phyloP scores from a whole-genome alignment of 1,140 invertebrate genomes.

The Leptopilina boulardi region DNA sequence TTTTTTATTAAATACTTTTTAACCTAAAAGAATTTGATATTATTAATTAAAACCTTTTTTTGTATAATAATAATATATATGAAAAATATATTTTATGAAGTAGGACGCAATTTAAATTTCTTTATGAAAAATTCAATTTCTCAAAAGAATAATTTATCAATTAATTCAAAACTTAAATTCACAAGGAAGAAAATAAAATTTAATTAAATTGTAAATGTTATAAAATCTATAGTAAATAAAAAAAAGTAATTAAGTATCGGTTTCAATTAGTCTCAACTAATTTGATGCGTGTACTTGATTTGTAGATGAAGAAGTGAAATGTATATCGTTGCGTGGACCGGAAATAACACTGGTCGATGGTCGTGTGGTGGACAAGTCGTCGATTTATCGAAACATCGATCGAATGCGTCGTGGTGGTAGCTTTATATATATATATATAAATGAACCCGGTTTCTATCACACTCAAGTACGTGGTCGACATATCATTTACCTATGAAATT shows the following conservation, averaged over 20 bases:
- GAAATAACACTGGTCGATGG: background rate
- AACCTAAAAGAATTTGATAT: no score
- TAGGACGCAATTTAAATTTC: no score
- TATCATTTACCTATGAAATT: slow-evolving; percentile 56
- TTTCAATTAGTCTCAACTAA: background rate
- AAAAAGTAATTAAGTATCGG: background rate
- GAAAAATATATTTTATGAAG: no score
- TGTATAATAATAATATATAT: no score
- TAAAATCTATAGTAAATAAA: background rate
- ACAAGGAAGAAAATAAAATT: background rate
- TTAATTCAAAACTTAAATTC: no score
- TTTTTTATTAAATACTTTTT: no score
- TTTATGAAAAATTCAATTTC: no score
- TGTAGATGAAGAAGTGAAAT: background rate
- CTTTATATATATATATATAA: no score
- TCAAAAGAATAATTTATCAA: no score
- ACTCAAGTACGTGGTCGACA: slow-evolving; percentile 39
- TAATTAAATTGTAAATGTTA: background rate
- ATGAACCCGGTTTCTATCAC: background rate
- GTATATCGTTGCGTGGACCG: background rate
- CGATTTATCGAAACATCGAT: slow-evolving; percentile 8
- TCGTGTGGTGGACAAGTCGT: background rate
- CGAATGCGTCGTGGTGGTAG: background rate
- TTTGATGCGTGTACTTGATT: background rate
- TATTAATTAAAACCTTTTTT: no score